These are phyloP conservation scores for Lutjanus erythropterus DNA, from an alignment of 2,113 vertebrate species.

Conservation along the genomic window DNA sequence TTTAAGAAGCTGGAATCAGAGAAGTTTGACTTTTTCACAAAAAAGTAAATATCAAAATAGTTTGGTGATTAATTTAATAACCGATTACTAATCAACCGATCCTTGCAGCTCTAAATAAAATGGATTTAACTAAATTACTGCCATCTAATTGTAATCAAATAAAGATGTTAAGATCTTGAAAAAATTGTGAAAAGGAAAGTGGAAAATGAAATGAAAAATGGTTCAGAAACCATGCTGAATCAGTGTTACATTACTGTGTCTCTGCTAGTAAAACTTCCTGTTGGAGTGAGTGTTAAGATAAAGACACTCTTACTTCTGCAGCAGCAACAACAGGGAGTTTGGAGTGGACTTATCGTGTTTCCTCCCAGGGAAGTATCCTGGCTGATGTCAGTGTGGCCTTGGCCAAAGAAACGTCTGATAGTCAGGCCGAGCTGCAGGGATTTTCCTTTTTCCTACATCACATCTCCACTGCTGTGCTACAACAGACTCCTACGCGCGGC, in stretches of 20 bases:
- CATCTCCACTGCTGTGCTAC: slow-evolving; percentile 23
- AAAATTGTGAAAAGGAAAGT: too few relatives aligned
- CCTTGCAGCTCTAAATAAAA: too few relatives aligned
- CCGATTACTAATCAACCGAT: too few relatives aligned
- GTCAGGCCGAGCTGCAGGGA: slow-evolving; percentile 44
- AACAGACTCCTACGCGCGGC: slow-evolving; percentile 8
- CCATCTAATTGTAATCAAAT: neutral
- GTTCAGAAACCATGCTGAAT: slow-evolving; percentile 1
- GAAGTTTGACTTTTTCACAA: too few relatives aligned
- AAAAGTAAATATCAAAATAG: too few relatives aligned
- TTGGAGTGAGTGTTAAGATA: slow-evolving; percentile 29
- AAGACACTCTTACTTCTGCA: slow-evolving; percentile 14
- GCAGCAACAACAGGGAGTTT: slow-evolving; percentile 43
- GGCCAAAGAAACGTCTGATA: slow-evolving; percentile 59
- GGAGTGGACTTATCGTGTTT: slow-evolving; percentile 68
- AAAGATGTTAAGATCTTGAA: neutral
- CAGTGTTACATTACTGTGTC: neutral
- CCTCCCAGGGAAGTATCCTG: slow-evolving; percentile 74
- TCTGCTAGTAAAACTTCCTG: slow-evolving; percentile 31
- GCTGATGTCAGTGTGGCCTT: slow-evolving; percentile 61
- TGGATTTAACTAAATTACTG: too few relatives aligned
- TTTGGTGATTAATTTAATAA: too few relatives aligned
- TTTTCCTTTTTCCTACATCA: slow-evolving; percentile 71
- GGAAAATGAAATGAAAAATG: neutral
- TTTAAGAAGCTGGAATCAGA: too few relatives aligned